A percentile compares a stretch with the other conserved stretches of the same genome.
These are phyloP conservation scores for Drosophila varians DNA, from an alignment of 1,140 invertebrate genomes.

Conservation along the genomic window DNA sequence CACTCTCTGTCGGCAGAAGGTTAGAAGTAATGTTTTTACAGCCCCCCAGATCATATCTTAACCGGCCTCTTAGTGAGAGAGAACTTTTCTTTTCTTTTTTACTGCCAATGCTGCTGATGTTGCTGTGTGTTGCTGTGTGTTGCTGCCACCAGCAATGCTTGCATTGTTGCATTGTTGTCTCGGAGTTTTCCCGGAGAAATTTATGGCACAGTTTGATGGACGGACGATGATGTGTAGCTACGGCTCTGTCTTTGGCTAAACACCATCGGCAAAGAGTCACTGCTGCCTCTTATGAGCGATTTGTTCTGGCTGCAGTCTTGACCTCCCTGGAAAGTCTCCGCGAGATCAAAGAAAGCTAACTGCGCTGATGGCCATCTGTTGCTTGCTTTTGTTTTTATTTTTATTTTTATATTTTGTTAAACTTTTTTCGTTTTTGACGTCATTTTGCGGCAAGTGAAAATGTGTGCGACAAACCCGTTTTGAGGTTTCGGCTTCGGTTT, in stretches of 20 bases:
- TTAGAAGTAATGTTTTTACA: constrained; percentile 31
- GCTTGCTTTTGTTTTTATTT: constrained; percentile 21
- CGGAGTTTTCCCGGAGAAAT: constrained; percentile 71
- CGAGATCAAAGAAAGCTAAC: constrained; percentile 46
- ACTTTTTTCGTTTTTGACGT: constrained; percentile 63
- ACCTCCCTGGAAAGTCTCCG: constrained; percentile 18
- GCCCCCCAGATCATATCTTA: constrained; percentile 17
- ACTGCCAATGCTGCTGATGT: constrained; percentile 14
- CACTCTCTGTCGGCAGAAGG: constrained; percentile 10
- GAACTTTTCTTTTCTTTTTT: constrained; percentile 59
- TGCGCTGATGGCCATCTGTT: constrained; percentile 62
- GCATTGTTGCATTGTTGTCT: constrained; percentile 36
- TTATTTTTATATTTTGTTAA: constrained; percentile 3
- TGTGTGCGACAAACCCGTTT: constrained; percentile 73
- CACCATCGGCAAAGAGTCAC: constrained; percentile 24
- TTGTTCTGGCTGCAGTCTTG: constrained; percentile 44
- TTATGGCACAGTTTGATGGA: constrained; percentile 65
- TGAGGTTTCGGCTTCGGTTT: constrained; percentile 33
- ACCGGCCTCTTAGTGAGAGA: constrained; percentile 46
- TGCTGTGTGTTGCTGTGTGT: constrained; percentile 19
- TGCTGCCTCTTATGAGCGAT: constrained; percentile 25
- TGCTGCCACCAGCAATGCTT: constrained; percentile 7
- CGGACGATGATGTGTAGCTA: constrained; percentile 20
- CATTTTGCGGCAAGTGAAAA: constrained; percentile 80
- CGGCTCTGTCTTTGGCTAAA: constrained; percentile 31